Conservation (phyloP, 1,140 invertebrate species). For the Whitmania pigra region DNA sequence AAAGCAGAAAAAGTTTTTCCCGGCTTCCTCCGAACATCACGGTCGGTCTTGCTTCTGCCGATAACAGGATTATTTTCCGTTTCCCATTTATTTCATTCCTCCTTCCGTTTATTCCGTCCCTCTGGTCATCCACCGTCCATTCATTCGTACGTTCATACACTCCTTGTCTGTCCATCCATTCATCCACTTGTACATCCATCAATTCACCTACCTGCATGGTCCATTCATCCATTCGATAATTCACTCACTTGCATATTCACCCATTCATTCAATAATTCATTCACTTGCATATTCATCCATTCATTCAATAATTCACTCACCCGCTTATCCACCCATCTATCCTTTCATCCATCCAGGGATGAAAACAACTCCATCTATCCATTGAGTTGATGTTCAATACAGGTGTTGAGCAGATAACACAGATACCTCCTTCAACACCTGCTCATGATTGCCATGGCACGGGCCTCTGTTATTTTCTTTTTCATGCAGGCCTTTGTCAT, state of each 20-base stretch:
- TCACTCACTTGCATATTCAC: background rate
- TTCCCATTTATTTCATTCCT: background rate
- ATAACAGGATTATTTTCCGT: background rate
- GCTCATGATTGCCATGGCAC: no score
- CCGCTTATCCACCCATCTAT: background rate
- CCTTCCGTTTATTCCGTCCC: background rate
- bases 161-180: background rate
- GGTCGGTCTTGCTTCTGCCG: background rate
- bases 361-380: slow-evolving; percentile 3
- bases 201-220: background rate
- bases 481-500: no score
- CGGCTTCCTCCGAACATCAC: background rate
- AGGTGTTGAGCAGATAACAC: background rate
- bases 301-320: background rate
- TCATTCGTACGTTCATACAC: background rate
- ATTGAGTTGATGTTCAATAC: background rate
- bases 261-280: background rate
- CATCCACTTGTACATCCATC: background rate
- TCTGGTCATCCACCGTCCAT: background rate
- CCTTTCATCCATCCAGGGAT: slow-evolving; percentile 1
- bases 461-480: no score
- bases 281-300: background rate
- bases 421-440: background rate
- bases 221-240: background rate
- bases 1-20: background rate